Evolutionary conservation across 2,888 invertebrate species (phyloP).

Genomic region (Resseliella maxima): DNA sequence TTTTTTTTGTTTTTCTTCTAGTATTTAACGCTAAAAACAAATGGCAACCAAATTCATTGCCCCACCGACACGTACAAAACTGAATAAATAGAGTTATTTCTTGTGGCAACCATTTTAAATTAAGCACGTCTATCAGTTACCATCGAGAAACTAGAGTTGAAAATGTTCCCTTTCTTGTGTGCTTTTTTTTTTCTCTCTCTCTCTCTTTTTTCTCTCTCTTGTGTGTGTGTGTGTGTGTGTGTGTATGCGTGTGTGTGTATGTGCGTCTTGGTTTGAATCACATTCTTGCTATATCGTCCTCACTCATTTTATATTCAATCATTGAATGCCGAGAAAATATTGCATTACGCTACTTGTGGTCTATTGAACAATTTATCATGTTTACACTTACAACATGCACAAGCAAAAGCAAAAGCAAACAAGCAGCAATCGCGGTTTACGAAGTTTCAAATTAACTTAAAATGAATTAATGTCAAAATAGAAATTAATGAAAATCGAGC

Average conservation of each 20-base stretch:
- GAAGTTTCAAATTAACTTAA: constrained; percentile 32
- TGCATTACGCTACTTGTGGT: constrained; percentile 45
- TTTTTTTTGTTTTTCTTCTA: neutral
- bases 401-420: too few relatives aligned
- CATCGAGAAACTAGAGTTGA: too few relatives aligned
- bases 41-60: neutral
- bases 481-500: constrained; percentile 26
- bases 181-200: neutral
- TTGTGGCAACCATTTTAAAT: constrained; percentile 25
- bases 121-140: constrained; percentile 25
- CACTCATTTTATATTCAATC: neutral
- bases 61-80: neutral
- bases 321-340: constrained; percentile 21
- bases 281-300: neutral
- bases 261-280: too few relatives aligned
- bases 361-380: constrained; percentile 44
- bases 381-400: constrained; percentile 1
- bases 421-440: neutral
- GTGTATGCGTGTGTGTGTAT: too few relatives aligned
- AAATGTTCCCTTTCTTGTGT: constrained; percentile 17
- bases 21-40: neutral
- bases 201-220: neutral
- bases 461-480: constrained; percentile 7
- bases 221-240: too few relatives aligned
- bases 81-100: constrained; percentile 48